These are phyloP conservation scores for Polyergus mexicanus DNA, from an alignment of 1,140 invertebrate genomes.

Conservation along the genomic window DNA sequence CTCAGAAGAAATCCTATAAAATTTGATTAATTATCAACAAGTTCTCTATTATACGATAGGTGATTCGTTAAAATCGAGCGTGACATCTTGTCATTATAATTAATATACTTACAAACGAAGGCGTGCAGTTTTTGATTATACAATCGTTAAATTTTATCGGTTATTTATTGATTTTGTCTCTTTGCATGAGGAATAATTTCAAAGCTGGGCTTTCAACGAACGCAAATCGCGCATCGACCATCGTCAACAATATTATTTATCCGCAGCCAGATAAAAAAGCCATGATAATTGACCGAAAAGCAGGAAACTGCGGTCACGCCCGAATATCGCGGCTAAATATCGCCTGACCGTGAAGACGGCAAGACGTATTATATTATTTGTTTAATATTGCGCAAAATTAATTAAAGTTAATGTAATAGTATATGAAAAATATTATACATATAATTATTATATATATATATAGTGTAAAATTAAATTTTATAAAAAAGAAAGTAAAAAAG, in stretches of 20 bases:
- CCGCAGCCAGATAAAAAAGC: slow-evolving; percentile 27
- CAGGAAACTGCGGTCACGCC: slow-evolving; percentile 51
- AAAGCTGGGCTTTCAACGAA: neutral
- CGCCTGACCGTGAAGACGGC: neutral
- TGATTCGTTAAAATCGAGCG: neutral
- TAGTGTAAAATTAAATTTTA: neutral
- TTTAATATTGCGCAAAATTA: neutral
- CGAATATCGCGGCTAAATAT: slow-evolving; percentile 52
- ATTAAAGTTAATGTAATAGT: neutral
- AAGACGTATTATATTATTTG: neutral
- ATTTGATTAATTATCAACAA: slow-evolving; percentile 26
- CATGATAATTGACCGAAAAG: slow-evolving; percentile 52
- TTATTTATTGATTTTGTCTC: slow-evolving; percentile 8
- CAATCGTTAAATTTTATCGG: neutral
- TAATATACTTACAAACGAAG: neutral
- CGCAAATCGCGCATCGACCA: neutral
- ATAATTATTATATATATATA: neutral
- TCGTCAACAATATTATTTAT: slow-evolving; percentile 28
- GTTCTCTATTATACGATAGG: neutral
- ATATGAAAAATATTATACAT: slow-evolving; percentile 8
- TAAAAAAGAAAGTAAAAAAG: neutral
- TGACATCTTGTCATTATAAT: slow-evolving; percentile 8
- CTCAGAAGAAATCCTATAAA: neutral
- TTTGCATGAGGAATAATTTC: slow-evolving; percentile 6
- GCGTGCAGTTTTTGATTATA: neutral